Evolutionary conservation across 1,140 invertebrate genomes (phyloP).

Genomic region (Drosophila sulfurigaster): DNA sequence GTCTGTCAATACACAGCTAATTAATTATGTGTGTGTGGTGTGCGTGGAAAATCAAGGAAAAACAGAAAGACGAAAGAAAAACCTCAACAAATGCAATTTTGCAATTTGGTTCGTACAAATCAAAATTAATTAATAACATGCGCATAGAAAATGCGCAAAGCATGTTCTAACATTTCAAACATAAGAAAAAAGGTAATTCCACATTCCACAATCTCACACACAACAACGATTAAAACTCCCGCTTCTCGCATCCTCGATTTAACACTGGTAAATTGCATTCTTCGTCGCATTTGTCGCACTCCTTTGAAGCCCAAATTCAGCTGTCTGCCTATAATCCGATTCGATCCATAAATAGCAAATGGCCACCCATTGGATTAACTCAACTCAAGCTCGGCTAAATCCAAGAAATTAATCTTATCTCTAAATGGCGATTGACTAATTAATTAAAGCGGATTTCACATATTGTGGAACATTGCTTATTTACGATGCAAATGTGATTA

Average conservation of each 20-base stretch:
- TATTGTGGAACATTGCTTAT: too few relatives aligned
- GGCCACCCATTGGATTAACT: not conserved
- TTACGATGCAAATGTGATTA: too few relatives aligned
- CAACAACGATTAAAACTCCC: too few relatives aligned
- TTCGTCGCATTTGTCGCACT: not conserved
- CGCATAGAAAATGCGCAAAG: constrained; percentile 12
- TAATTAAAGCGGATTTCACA: too few relatives aligned
- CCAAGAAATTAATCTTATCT: too few relatives aligned
- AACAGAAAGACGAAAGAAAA: constrained; percentile 14
- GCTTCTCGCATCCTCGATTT: not conserved
- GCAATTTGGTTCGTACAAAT: constrained; percentile 17
- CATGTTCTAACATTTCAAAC: constrained; percentile 26
- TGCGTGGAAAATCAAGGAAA: not conserved
- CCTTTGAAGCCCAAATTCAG: constrained; percentile 4
- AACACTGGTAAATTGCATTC: not conserved
- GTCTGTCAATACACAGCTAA: constrained; percentile 42
- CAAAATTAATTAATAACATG: constrained; percentile 37
- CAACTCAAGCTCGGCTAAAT: not conserved
- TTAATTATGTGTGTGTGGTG: constrained; percentile 38
- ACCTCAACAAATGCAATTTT: constrained; percentile 3
- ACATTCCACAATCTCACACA: not conserved
- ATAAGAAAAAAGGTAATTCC: constrained; percentile 21
- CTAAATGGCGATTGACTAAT: too few relatives aligned
- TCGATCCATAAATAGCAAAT: not conserved
- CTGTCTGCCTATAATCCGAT: not conserved